phyloP scores from a whole-genome alignment of 2,888 invertebrate genomes.

The Cyrtodaria siliqua region DNA sequence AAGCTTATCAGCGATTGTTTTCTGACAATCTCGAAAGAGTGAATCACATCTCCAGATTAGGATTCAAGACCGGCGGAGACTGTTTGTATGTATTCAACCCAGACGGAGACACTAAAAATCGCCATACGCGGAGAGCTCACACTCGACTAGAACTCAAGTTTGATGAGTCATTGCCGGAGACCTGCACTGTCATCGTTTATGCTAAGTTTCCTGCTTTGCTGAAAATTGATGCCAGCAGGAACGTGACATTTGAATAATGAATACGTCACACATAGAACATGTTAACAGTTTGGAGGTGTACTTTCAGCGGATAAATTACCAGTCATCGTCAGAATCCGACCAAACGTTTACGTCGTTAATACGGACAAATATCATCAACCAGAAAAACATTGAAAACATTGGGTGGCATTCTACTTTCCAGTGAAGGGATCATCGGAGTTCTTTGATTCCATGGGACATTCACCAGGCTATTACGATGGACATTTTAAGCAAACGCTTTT shows the following conservation, averaged over 20 bases:
- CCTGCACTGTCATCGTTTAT: constrained; percentile 23
- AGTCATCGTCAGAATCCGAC: not conserved
- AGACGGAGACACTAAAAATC: constrained; percentile 4
- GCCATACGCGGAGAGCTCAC: constrained; percentile 12
- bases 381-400: constrained; percentile 7
- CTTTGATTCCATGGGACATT: constrained; percentile 2
- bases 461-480: constrained; percentile 4
- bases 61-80: constrained; percentile 2
- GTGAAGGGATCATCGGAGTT: constrained; percentile 12
- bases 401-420: constrained; percentile 19
- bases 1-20: constrained; percentile 4
- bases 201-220: constrained; percentile 14
- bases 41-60: not conserved
- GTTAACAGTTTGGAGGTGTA: constrained; percentile 4
- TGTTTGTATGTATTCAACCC: constrained; percentile 25
- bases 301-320: constrained; percentile 6
- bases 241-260: constrained; percentile 14
- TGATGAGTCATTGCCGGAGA: constrained; percentile 7
- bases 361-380: constrained; percentile 7
- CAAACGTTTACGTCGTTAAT: constrained; percentile 11
- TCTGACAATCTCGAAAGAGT: not conserved
- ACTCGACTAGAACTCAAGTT: constrained; percentile 35
- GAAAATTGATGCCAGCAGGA: constrained; percentile 6
- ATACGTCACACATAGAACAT: not conserved
- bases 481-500: constrained; percentile 2